A percentile compares a stretch with the other conserved stretches of the same genome.
These are phyloP conservation scores for Noctuana brunneofusca DNA, from an alignment of 2,888 invertebrate genomes.

Conservation along the genomic window DNA sequence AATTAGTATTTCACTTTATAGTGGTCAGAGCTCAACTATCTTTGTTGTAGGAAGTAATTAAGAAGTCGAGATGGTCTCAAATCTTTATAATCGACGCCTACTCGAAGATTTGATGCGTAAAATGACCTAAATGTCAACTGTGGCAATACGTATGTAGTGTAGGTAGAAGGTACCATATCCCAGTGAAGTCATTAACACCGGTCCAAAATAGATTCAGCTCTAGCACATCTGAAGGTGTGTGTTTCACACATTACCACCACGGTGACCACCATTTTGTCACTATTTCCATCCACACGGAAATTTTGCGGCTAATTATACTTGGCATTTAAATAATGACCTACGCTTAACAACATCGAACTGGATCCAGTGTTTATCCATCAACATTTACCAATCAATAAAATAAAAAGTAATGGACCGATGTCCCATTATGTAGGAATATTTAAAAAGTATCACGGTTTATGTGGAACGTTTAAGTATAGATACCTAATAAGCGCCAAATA, in stretches of 20 bases:
- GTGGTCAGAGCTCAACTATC: not conserved
- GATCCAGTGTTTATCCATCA: slow-evolving; percentile 8
- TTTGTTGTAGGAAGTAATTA: not conserved
- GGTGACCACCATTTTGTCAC: slow-evolving; percentile 40
- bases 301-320: slow-evolving; percentile 44
- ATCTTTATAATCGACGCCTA: slow-evolving; percentile 18
- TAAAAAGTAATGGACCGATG: not conserved
- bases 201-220: slow-evolving; percentile 59
- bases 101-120: slow-evolving; percentile 43
- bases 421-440: no score
- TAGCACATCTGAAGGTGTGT: slow-evolving; percentile 46
- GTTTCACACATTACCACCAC: slow-evolving; percentile 45
- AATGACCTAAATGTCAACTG: slow-evolving; percentile 72
- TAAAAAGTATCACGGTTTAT: no score
- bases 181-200: slow-evolving; percentile 70
- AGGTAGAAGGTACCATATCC: slow-evolving; percentile 38
- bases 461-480: no score
- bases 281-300: slow-evolving; percentile 56
- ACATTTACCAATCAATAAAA: no score
- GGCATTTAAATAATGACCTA: slow-evolving; percentile 3
- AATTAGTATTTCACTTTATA: not conserved
- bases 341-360: not conserved
- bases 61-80: not conserved
- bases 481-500: no score
- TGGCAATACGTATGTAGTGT: slow-evolving; percentile 42